Evolutionary conservation across 2,888 invertebrate species (phyloP).

Genomic region (Hemaris fuciformis): DNA sequence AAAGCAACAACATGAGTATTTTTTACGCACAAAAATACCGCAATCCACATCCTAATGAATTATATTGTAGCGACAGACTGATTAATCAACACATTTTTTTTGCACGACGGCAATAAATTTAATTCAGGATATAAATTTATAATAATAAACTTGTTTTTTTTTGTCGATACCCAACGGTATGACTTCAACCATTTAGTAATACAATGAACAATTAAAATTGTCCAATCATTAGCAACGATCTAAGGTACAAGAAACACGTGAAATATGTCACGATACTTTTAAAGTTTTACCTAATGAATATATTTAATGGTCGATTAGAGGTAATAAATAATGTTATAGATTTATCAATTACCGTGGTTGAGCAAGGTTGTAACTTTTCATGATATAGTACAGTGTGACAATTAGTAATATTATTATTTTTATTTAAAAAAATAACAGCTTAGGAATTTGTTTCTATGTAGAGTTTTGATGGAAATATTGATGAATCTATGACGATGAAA

Average conservation of each 20-base stretch:
- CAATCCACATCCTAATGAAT: not conserved
- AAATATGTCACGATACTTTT: constrained; percentile 4
- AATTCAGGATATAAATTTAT: not conserved
- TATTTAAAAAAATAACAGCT: too few relatives aligned
- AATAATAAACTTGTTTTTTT: not conserved
- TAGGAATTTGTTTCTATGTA: too few relatives aligned
- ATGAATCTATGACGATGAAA: too few relatives aligned
- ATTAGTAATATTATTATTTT: too few relatives aligned
- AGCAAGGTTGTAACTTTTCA: not conserved
- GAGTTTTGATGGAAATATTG: too few relatives aligned
- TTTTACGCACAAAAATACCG: not conserved
- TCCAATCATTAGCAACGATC: not conserved
- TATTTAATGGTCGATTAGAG: not conserved
- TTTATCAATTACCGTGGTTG: not conserved
- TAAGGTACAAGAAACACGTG: not conserved
- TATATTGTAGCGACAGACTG: not conserved
- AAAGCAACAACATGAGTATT: not conserved
- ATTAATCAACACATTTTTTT: not conserved
- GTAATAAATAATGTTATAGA: not conserved
- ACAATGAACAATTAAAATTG: not conserved
- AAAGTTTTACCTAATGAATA: not conserved
- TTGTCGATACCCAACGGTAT: not conserved
- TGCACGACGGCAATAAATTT: not conserved
- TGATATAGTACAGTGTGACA: not conserved
- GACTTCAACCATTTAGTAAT: not conserved